Conservation (phyloP, 23 tunicate genomes). For the Aplidium turbinatum region DNA sequence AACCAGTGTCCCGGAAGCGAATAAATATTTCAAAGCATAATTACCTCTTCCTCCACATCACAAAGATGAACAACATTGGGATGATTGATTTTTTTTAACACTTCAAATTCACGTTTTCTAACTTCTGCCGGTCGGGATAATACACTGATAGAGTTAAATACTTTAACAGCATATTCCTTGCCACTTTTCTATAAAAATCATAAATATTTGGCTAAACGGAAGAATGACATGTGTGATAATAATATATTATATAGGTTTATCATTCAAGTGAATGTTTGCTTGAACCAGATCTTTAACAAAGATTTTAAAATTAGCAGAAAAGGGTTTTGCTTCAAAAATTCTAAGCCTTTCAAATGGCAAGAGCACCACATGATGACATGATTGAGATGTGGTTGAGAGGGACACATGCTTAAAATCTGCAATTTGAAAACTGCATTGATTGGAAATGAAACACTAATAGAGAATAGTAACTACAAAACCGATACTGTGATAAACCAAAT, state of each 20-base stretch:
- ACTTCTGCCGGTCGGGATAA: constrained; percentile 53
- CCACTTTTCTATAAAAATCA: constrained; percentile 59
- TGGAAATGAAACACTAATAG: no score
- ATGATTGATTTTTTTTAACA: constrained; percentile 67
- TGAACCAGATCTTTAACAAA: not conserved
- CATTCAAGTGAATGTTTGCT: not conserved
- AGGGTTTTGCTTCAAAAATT: no score
- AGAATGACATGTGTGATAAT: no score
- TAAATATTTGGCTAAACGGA: no score
- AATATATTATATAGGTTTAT: no score
- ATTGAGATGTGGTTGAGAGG: no score
- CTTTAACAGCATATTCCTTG: constrained; percentile 73
- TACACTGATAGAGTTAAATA: constrained; percentile 59
- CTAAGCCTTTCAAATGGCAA: no score
- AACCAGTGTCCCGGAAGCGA: not conserved
- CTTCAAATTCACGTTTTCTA: constrained; percentile 72
- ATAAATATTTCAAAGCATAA: not conserved
- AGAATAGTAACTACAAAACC: no score
- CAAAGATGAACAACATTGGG: constrained; percentile 70
- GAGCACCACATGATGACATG: no score
- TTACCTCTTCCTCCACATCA: constrained; percentile 82
- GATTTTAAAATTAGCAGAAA: not conserved
- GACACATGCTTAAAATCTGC: no score
- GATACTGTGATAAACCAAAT: no score
- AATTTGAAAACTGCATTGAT: no score